Base-by-base conservation (phyloP, 2,797 vertebrate species). In the Mormyrus proboscirostris region DNA sequence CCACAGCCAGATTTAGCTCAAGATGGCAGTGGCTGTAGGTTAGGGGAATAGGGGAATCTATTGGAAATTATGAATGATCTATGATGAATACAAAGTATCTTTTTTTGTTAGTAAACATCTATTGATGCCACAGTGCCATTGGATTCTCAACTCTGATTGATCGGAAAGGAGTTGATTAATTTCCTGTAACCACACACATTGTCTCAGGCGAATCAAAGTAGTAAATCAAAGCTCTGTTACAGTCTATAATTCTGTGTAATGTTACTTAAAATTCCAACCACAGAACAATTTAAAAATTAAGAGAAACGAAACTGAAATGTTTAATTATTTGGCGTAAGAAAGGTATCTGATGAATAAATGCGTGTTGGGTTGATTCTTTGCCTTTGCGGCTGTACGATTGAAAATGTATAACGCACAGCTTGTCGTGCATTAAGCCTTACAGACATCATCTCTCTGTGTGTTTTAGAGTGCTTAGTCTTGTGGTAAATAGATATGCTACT, bases 41-140 rank as follows among this genome's bases (percentile, higher is more conserved):
- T 82, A 33, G 29, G 29, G 29, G 29, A 33, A 33, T 33, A 33
- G 29, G 29, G 29, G n/a, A 85, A 91, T 90, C 59, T 25, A 19
- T 33, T 93, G 91, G 92, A 93, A 91, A 91, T 83, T 91, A n/a
- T 93, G 90, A 92, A 91, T 50, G 76, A 19, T 19, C 86, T 38
- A 88, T 90, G 84, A 92, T 88, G 9, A 73, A 87, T 83, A 38
- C 51, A 10, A 8, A 82, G 41, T 57, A 33, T 86, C 8, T 8
- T 0, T 79, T 79, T 57, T n/a, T 76, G 44, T 53, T 38, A 33
- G 12, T 47, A 29, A 12, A 3, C 19, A 4, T 29, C 82, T 10
- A 59, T 38, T 57, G n/a, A 55, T 38, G 33, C 50, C 25, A 49
- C 12, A 10, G 22, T 4, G 0, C 29, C 25, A 10, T 1, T 69